Evolutionary conservation across 2,888 invertebrate genomes (phyloP).

Genomic region (Eristalis intricaria): DNA sequence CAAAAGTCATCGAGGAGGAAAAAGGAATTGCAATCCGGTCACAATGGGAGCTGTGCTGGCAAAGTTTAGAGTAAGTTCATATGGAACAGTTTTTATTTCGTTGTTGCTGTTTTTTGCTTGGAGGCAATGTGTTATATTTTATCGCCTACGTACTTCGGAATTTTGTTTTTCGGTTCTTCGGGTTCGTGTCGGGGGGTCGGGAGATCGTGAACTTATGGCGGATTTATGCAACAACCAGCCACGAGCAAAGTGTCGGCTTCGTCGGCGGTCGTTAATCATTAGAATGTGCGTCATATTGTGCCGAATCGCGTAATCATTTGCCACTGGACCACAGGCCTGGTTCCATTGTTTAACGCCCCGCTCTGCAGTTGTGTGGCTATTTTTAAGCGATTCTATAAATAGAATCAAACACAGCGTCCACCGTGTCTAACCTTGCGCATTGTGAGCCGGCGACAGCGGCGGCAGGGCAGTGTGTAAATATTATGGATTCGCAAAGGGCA

Average conservation of each 20-base stretch:
- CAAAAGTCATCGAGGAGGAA: neutral
- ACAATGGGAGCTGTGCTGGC: constrained; percentile 86
- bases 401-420: constrained; percentile 20
- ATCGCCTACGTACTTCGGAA: constrained; percentile 22
- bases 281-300: constrained; percentile 36
- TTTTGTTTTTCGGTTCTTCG: neutral
- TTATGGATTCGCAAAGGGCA: constrained; percentile 68
- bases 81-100: neutral
- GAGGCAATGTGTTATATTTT: neutral
- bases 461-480: constrained; percentile 12
- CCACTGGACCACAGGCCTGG: constrained; percentile 51
- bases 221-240: constrained; percentile 52
- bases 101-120: constrained; percentile 13
- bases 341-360: constrained; percentile 42
- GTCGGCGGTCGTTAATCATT: constrained; percentile 6
- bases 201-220: constrained; percentile 23
- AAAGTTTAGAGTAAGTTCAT: constrained; percentile 86
- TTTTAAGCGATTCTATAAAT: constrained; percentile 58
- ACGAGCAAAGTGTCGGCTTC: constrained; percentile 9
- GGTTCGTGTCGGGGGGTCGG: constrained; percentile 8
- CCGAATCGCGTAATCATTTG: constrained; percentile 56
- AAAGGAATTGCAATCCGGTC: constrained; percentile 44
- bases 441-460: neutral
- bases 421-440: constrained; percentile 43
- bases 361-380: constrained; percentile 26